Conservation (phyloP, 2,888 invertebrate genomes). For the Diaphora mendica region DNA sequence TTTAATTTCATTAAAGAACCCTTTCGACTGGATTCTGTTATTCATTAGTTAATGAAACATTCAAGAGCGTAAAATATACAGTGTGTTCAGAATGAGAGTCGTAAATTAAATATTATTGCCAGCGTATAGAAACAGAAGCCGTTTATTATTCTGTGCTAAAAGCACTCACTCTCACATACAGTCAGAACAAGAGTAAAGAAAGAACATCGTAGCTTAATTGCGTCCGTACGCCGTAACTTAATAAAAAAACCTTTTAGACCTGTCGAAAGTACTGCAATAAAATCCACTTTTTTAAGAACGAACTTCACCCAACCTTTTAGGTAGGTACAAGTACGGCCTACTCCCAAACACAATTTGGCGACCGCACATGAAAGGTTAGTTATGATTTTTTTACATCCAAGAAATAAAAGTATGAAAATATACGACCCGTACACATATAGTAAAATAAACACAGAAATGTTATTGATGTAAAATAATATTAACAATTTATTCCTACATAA, state of each 20-base stretch:
- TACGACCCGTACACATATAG: background rate
- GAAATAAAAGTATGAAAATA: background rate
- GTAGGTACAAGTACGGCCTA: constrained; percentile 14
- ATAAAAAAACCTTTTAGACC: constrained; percentile 50
- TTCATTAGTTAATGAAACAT: constrained; percentile 16
- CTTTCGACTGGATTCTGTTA: constrained; percentile 14
- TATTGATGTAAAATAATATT: background rate
- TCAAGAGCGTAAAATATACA: constrained; percentile 8
- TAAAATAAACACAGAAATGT: background rate
- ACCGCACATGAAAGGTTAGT: constrained; percentile 20
- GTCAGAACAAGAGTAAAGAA: background rate
- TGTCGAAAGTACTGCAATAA: constrained; percentile 33
- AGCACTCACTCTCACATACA: background rate
- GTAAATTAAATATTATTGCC: constrained; percentile 10
- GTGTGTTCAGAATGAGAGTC: constrained; percentile 17
- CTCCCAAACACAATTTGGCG: constrained; percentile 39
- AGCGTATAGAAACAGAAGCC: background rate
- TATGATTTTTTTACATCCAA: background rate
- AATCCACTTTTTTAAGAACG: constrained; percentile 33
- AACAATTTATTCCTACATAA: background rate
- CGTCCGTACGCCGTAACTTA: constrained; percentile 32
- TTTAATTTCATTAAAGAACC: constrained; percentile 1
- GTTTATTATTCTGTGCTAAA: constrained; percentile 6
- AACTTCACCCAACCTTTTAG: constrained; percentile 23
- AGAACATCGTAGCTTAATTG: constrained; percentile 23